Evolutionary conservation across 2,888 invertebrate genomes (phyloP).

Genomic region (Euphydryas editha): DNA sequence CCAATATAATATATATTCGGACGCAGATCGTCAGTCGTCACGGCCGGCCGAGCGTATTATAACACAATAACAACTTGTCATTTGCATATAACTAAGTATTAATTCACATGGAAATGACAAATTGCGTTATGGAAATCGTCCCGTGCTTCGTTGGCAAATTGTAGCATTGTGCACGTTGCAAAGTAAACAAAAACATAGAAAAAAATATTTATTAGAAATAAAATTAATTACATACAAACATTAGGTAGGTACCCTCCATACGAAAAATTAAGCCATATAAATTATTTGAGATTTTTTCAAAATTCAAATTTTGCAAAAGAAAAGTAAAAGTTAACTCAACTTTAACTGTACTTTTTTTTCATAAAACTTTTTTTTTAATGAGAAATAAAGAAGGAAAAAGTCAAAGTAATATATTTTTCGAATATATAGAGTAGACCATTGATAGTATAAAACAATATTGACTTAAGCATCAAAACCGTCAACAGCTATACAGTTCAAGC

Average conservation of each 20-base stretch:
- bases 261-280: too few relatives aligned
- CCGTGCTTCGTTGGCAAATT: conserved; percentile 7
- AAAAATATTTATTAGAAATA: neutral
- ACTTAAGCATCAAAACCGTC: conserved; percentile 4
- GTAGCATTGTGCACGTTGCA: neutral
- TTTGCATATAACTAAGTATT: conserved; percentile 33
- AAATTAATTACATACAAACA: too few relatives aligned
- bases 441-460: neutral
- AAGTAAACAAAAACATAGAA: neutral
- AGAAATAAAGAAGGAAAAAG: neutral
- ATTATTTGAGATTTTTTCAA: too few relatives aligned
- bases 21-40: conserved; percentile 22
- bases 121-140: conserved; percentile 19
- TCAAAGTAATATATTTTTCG: neutral
- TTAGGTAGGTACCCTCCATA: too few relatives aligned
- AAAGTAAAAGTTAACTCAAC: too few relatives aligned
- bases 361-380: neutral
- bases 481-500: neutral
- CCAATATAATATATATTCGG: conserved; percentile 15
- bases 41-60: conserved; percentile 28
- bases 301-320: too few relatives aligned
- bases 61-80: conserved; percentile 30
- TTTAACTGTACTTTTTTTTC: neutral
- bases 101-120: conserved; percentile 33
- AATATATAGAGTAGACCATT: neutral